These are phyloP conservation scores for Rallus crepitans DNA, from an alignment of 2,797 vertebrate genomes.

Conservation along the genomic window DNA sequence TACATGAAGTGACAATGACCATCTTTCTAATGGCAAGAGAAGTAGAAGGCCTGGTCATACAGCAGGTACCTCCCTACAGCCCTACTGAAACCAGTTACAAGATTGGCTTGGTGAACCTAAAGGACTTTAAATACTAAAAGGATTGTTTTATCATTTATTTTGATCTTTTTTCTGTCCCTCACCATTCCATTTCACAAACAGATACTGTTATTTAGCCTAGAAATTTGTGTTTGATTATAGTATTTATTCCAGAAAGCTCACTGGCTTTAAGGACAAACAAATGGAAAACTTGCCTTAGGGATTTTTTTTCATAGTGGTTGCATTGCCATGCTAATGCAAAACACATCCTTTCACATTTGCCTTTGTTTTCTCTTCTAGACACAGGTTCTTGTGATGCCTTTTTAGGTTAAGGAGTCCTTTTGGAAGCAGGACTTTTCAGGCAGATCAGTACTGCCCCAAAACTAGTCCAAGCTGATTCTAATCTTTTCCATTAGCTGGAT, in stretches of 20 bases:
- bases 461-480: neutral
- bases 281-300: neutral
- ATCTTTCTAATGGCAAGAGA: neutral
- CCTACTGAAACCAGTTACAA: neutral
- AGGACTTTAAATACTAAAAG: neutral
- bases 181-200: neutral
- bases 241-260: neutral
- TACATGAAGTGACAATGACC: neutral
- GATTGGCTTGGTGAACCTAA: neutral
- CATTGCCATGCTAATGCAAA: accelerated
- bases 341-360: accelerated
- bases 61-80: neutral
- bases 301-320: neutral
- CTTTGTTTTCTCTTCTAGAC: neutral
- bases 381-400: neutral
- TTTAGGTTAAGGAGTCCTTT: neutral
- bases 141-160: neutral
- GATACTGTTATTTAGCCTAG: neutral
- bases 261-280: neutral
- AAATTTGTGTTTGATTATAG: neutral
- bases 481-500: neutral
- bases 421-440: neutral
- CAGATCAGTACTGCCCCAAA: neutral
- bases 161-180: neutral
- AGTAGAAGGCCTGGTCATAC: neutral